A percentile compares a stretch with the other conserved stretches of the same genome.
Evolutionary conservation across 2,888 invertebrate genomes (phyloP).

Genomic region (Coelopa pilipes): DNA sequence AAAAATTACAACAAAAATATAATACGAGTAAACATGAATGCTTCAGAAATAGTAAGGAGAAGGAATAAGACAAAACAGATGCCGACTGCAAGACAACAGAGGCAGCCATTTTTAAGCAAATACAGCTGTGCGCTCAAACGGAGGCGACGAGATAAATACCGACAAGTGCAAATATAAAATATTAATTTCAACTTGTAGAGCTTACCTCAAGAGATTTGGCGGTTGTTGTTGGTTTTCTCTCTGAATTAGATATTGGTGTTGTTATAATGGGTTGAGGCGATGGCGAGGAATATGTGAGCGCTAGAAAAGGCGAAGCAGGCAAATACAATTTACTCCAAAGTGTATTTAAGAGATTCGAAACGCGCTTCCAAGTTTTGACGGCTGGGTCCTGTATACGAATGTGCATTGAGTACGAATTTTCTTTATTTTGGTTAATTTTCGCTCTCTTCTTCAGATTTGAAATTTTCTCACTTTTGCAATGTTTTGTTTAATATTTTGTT

Average conservation of each 20-base stretch:
- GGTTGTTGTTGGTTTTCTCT: slow-evolving; percentile 8
- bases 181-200: background rate
- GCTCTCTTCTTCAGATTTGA: slow-evolving; percentile 6
- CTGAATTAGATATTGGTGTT: too few relatives aligned
- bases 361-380: slow-evolving; percentile 76
- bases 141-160: background rate
- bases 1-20: background rate
- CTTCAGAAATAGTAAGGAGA: background rate
- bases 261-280: slow-evolving; percentile 13
- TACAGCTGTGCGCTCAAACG: background rate
- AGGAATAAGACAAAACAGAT: background rate
- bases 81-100: background rate
- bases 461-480: slow-evolving; percentile 25
- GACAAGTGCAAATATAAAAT: background rate
- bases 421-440: slow-evolving; percentile 29
- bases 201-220: slow-evolving; percentile 41
- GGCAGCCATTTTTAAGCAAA: slow-evolving; percentile 3
- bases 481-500: slow-evolving; percentile 30
- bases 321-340: slow-evolving; percentile 72
- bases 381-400: slow-evolving; percentile 74
- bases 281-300: slow-evolving; percentile 42
- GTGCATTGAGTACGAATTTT: slow-evolving; percentile 53
- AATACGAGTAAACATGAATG: background rate
- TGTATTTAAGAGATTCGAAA: slow-evolving; percentile 72
- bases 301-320: slow-evolving; percentile 48